Evolutionary conservation across 1,140 invertebrate genomes (phyloP), one percentile per base, ranked within the genome.

Genomic region (Lepidurus apus): DNA sequence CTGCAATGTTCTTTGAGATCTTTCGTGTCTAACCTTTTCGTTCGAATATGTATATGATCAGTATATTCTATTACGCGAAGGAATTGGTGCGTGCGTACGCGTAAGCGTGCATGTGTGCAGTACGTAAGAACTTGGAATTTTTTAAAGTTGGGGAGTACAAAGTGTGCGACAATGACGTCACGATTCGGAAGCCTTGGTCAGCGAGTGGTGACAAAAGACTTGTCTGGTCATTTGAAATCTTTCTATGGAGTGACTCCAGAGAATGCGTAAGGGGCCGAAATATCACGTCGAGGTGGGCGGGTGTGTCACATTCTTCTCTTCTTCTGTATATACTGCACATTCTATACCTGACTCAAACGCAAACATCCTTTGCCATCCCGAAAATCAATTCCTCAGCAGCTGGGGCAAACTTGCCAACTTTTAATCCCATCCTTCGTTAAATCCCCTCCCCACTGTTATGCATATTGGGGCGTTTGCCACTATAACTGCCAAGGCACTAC

Each of bases 221-320:
- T 34, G 34, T 21, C 53, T 65, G 53, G 53, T 65, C 53, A 65
- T 65, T 17, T 65, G 17, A 13, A 17, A 65, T 47, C 17, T 65
- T 7, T 65, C 17, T 65, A 21, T 65, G 53, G 17, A 65, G 2
- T 65, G 53, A 21, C 13, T 65, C 53, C 21, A 21, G 53, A 65
- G 53, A 65, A 65, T 65, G 53, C n/a, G 6, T 34, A 34, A 34
- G 34, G 34, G 21, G 53, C 17, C 53, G 21, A 65, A 65, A 13
- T 65, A 65, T 65, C 53, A 65, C 53, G 53, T 65, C 21, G 21
- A n/a, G 13, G 53, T 65, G 53, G 53, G 53, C 53, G 53, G 53
- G 53, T 65, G 53, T 65, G 53, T 34, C 34, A 65, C 53, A 65
- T 65, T 65, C 47, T 65, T 65, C 47, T 65, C 47, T 65, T 65